These are phyloP conservation scores for Riparia riparia DNA, from an alignment of 2,113 vertebrate species.

Conservation along the genomic window DNA sequence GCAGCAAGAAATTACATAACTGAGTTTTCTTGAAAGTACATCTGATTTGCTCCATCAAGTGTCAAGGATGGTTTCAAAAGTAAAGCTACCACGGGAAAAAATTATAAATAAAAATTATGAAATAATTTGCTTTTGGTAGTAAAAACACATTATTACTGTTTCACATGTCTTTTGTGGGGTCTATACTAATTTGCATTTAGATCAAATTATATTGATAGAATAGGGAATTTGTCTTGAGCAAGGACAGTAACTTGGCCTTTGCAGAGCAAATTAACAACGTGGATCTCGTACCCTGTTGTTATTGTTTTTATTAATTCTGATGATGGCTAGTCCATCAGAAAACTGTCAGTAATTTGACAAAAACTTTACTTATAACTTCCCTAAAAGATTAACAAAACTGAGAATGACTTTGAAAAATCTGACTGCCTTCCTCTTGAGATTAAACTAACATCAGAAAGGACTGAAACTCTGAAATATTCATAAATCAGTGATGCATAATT, in stretches of 20 bases:
- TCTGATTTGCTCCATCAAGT: background rate
- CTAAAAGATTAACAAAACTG: background rate
- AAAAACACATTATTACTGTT: background rate
- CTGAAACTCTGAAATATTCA: constrained; percentile 35
- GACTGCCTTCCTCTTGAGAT: background rate
- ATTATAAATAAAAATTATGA: background rate
- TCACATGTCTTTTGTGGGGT: background rate
- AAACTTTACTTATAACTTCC: background rate
- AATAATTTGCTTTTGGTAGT: background rate
- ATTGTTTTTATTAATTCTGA: background rate
- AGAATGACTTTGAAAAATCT: background rate
- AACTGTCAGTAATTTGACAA: background rate
- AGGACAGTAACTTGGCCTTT: background rate
- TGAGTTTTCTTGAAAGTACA: background rate
- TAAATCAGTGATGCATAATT: constrained; percentile 41
- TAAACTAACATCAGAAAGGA: background rate
- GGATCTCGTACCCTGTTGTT: background rate
- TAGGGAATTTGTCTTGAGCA: background rate
- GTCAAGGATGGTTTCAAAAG: background rate
- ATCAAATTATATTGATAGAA: background rate
- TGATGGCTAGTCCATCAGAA: background rate
- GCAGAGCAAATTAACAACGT: background rate
- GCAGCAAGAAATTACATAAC: background rate
- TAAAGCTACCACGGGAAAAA: background rate
- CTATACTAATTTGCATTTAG: background rate